Conservation (phyloP, 2,113 vertebrate species). For the Rutilus rutilus region DNA sequence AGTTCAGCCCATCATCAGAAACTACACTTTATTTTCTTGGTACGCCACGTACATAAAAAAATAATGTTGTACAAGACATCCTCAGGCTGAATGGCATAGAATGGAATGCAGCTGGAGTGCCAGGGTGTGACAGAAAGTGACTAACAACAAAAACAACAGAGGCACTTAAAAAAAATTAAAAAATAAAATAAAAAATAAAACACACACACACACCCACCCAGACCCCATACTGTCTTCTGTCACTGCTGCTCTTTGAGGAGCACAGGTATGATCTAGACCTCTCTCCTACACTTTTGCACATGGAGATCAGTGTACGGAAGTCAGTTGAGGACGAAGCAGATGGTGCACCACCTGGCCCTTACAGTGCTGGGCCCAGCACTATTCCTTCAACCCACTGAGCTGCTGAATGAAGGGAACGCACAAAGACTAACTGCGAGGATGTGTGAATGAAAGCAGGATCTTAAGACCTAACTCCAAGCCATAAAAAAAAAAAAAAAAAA, state of each 20-base stretch:
- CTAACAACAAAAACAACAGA: not conserved
- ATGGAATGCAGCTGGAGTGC: not conserved
- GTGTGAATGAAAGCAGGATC: conserved; percentile 7
- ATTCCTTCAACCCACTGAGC: not conserved
- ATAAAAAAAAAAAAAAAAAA: not conserved
- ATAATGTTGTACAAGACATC: not conserved
- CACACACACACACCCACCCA: not conserved
- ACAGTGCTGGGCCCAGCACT: not conserved
- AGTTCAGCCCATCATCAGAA: not conserved
- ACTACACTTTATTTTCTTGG: not conserved
- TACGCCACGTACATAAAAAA: not conserved
- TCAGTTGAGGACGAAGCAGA: conserved; percentile 18
- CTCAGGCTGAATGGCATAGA: not conserved
- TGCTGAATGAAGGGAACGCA: not conserved
- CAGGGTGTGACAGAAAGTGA: conserved; percentile 22
- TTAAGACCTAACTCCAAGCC: not conserved
- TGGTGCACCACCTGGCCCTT: conserved; percentile 17
- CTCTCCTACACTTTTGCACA: not conserved
- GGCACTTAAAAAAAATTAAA: not conserved
- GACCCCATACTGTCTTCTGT: not conserved
- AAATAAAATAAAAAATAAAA: no score
- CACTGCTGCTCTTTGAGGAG: conserved; percentile 1
- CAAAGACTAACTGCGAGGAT: not conserved
- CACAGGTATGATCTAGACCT: not conserved
- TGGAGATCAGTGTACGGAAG: not conserved